Evolutionary conservation across 2,797 vertebrate genomes (phyloP).

Genomic region (Argya squamiceps): DNA sequence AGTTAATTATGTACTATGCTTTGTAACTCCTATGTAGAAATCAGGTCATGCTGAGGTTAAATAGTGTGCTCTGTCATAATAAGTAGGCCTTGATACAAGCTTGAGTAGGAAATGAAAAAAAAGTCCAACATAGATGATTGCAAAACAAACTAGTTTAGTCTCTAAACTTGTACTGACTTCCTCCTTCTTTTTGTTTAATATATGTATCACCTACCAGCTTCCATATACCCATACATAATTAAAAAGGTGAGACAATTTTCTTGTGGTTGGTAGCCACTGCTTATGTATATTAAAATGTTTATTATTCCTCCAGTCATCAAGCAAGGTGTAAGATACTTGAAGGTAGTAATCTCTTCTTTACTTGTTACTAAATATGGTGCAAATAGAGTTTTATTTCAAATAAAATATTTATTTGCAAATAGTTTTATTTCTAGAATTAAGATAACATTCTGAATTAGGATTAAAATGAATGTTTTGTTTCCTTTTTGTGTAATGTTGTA

Average conservation of each 20-base stretch:
- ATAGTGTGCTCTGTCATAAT: neutral
- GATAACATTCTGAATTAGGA: neutral
- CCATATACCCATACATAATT: neutral
- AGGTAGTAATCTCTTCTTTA: neutral
- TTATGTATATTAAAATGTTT: neutral
- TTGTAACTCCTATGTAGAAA: neutral
- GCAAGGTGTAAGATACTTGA: neutral
- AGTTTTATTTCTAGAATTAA: neutral
- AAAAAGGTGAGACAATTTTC: neutral
- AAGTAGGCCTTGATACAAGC: neutral
- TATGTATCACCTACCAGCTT: neutral
- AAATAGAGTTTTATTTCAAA: too few relatives aligned
- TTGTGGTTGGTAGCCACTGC: neutral
- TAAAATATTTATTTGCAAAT: too few relatives aligned
- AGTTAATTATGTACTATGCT: neutral
- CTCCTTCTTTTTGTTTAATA: neutral
- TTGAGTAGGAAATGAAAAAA: neutral
- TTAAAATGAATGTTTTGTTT: neutral
- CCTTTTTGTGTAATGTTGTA: neutral
- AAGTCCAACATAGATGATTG: neutral
- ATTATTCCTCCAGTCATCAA: neutral
- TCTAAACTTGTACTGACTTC: neutral
- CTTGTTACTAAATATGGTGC: neutral
- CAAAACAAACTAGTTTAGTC: neutral
- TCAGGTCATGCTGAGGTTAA: neutral